These are phyloP conservation scores for Nemoura dubitans DNA, from an alignment of 2,888 invertebrate species.

Conservation along the genomic window DNA sequence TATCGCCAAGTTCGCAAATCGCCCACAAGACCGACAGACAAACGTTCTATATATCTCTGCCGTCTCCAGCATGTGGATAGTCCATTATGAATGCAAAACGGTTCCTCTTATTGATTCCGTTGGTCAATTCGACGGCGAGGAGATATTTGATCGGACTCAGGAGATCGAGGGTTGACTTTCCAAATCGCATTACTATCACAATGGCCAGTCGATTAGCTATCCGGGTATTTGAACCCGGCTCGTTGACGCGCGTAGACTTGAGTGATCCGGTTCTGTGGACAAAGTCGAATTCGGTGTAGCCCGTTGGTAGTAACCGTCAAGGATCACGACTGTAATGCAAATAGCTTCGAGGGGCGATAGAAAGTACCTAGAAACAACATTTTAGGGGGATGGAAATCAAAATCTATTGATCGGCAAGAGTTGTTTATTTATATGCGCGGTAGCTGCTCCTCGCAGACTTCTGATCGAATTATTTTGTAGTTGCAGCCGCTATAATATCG, in stretches of 20 bases:
- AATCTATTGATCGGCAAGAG: not conserved
- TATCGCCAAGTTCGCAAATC: too few relatives aligned
- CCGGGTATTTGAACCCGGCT: not conserved
- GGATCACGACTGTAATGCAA: not conserved
- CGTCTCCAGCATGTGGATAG: too few relatives aligned
- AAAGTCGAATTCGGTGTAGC: not conserved
- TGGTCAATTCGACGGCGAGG: too few relatives aligned
- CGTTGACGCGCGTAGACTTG: not conserved
- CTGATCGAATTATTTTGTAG: not conserved
- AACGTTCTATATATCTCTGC: too few relatives aligned
- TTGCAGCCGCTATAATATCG: not conserved
- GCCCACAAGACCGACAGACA: too few relatives aligned
- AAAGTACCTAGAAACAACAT: not conserved
- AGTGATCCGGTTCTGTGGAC: not conserved
- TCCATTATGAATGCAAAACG: too few relatives aligned
- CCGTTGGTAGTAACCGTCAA: not conserved
- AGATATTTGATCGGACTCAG: not conserved
- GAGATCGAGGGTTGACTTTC: not conserved
- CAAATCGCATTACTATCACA: not conserved
- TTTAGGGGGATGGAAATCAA: not conserved
- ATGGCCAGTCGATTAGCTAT: not conserved
- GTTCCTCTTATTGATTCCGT: too few relatives aligned
- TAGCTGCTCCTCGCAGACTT: not conserved
- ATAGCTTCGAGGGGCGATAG: too few relatives aligned
- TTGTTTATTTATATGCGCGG: not conserved